These are phyloP conservation scores for Nestor notabilis DNA, from an alignment of 2,113 vertebrate genomes.

Conservation along the genomic window DNA sequence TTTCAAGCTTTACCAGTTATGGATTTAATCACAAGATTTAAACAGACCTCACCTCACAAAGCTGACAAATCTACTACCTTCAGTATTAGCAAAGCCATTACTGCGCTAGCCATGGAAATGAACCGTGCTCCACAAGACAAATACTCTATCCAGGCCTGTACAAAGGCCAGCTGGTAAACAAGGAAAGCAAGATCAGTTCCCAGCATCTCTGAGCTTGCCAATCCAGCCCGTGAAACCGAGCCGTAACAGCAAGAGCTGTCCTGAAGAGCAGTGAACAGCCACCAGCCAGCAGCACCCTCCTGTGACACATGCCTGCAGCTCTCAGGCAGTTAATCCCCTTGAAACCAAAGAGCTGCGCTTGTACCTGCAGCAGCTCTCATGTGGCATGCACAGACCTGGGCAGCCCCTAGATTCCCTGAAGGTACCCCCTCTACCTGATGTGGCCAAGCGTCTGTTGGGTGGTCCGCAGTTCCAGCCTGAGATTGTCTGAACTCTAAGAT, in stretches of 20 bases:
- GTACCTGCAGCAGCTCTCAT: background rate
- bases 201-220: background rate
- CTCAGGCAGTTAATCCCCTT: background rate
- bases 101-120: background rate
- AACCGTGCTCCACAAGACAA: background rate
- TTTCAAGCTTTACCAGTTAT: background rate
- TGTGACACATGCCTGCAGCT: background rate
- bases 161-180: background rate
- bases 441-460: conserved; percentile 62
- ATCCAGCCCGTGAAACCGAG: background rate
- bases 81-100: background rate
- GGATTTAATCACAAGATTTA: background rate
- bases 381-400: too few relatives aligned
- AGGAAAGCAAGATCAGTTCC: background rate
- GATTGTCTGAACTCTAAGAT: conserved; percentile 66
- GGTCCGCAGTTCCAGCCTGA: conserved; percentile 63
- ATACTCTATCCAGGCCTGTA: background rate
- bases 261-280: background rate
- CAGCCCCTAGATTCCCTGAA: background rate
- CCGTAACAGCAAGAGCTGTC: background rate
- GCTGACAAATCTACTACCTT: background rate
- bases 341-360: background rate
- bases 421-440: background rate
- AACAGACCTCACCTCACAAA: background rate
- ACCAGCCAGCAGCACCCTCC: conserved; percentile 17